A percentile compares a stretch with the other conserved stretches of the same genome.
Evolutionary conservation across 2,113 vertebrate species (phyloP).

Genomic region (Brevimyrus niger): DNA sequence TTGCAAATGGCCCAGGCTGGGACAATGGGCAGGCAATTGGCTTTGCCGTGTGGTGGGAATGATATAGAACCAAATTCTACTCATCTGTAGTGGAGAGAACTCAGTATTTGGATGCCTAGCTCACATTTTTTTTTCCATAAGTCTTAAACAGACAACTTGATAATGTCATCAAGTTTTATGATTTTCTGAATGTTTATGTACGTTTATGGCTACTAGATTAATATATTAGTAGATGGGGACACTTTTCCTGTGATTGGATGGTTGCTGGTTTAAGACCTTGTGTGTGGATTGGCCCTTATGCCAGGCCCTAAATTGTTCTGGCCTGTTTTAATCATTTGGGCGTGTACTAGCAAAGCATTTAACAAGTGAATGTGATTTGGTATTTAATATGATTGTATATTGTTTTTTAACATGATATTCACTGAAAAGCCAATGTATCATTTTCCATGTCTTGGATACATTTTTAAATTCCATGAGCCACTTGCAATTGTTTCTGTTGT

Average conservation of each 20-base stretch:
- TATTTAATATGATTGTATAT: background rate
- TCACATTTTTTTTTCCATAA: background rate
- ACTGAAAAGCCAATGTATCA: background rate
- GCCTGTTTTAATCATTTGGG: no score
- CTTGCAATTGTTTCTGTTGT: background rate
- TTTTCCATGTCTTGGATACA: background rate
- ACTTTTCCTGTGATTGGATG: background rate
- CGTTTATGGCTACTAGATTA: background rate
- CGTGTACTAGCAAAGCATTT: background rate
- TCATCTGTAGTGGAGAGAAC: background rate
- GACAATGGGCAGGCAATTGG: background rate
- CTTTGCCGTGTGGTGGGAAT: background rate
- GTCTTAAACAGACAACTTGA: background rate
- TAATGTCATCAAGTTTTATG: background rate
- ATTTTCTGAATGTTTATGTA: background rate
- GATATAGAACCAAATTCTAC: background rate
- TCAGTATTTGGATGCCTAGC: background rate
- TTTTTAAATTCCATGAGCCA: background rate
- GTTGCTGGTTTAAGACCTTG: background rate
- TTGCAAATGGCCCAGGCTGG: constrained; percentile 25
- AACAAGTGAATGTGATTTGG: background rate
- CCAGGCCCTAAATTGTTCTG: background rate
- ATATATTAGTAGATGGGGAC: background rate
- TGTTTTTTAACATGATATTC: background rate
- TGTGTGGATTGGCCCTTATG: background rate